phyloP scores from a whole-genome alignment of 2,113 vertebrate species.

The Raja brachyura region DNA sequence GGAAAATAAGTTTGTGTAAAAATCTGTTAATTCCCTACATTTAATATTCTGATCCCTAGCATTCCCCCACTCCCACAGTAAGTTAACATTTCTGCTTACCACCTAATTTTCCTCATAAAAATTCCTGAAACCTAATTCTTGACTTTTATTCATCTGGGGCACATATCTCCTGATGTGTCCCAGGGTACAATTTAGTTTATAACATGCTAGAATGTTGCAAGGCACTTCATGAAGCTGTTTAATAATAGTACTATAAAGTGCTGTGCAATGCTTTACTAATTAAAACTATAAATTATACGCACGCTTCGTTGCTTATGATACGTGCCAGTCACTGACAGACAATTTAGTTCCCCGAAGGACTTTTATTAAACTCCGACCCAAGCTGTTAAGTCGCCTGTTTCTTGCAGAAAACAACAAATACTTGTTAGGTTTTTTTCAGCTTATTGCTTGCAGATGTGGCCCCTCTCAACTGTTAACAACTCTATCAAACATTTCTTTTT shows the following conservation, averaged over 20 bases:
- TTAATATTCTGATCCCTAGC: neutral
- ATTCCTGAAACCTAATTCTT: neutral
- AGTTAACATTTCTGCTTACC: neutral
- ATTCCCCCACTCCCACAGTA: neutral
- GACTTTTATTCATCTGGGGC: neutral
- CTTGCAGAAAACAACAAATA: neutral
- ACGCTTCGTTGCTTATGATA: neutral
- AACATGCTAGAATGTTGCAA: no score
- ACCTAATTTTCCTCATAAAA: neutral
- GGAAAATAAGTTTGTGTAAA: neutral
- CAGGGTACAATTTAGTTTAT: neutral
- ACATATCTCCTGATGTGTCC: neutral
- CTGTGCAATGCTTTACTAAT: neutral
- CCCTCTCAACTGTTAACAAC: neutral
- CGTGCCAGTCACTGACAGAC: neutral
- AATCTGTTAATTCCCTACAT: neutral
- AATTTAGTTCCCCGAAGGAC: neutral
- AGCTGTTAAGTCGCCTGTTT: neutral
- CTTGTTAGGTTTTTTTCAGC: neutral
- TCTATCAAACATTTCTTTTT: neutral
- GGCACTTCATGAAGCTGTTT: neutral
- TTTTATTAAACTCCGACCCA: neutral
- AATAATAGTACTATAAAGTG: neutral
- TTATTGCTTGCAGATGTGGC: neutral
- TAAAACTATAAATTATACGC: neutral